Conservation (phyloP, 2,888 invertebrate genomes). For the Ophraella communa region DNA sequence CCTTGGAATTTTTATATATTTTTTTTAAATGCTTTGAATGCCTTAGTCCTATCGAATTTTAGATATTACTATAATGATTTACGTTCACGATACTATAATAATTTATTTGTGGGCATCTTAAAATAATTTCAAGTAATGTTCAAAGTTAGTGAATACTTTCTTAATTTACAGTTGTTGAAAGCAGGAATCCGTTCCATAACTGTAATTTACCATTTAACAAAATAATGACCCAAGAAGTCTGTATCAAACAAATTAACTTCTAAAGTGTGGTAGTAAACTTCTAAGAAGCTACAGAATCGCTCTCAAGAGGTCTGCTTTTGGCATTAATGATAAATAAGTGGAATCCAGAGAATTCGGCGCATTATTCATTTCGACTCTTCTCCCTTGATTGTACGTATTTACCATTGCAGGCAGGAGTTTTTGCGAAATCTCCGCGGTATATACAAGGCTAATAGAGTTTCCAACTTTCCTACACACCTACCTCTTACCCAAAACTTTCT, state of each 20-base stretch:
- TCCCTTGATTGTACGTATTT: slow-evolving; percentile 31
- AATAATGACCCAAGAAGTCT: slow-evolving; percentile 14
- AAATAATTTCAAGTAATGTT: background rate
- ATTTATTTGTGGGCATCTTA: background rate
- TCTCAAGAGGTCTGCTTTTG: slow-evolving; percentile 29
- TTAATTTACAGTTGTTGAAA: background rate
- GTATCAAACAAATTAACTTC: slow-evolving; percentile 23
- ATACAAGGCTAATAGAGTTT: slow-evolving; percentile 30
- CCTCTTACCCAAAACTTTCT: slow-evolving; percentile 9
- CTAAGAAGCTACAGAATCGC: slow-evolving; percentile 27
- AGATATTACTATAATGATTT: no score
- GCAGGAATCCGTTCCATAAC: background rate
- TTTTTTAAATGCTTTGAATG: no score
- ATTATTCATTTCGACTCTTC: slow-evolving; percentile 34
- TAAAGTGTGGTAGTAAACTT: slow-evolving; percentile 17
- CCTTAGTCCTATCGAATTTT: no score
- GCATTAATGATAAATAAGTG: slow-evolving; percentile 39
- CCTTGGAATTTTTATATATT: no score
- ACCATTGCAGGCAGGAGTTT: slow-evolving; percentile 29
- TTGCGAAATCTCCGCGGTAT: slow-evolving; percentile 26
- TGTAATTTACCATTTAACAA: slow-evolving; percentile 1
- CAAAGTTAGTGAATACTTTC: background rate
- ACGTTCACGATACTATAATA: no score
- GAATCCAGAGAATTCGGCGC: slow-evolving; percentile 31
- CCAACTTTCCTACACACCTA: slow-evolving; percentile 21